A percentile compares a stretch with the other conserved stretches of the same genome.
These are phyloP conservation scores for Urechis unicinctus DNA, from an alignment of 2,888 invertebrate genomes.

Conservation along the genomic window DNA sequence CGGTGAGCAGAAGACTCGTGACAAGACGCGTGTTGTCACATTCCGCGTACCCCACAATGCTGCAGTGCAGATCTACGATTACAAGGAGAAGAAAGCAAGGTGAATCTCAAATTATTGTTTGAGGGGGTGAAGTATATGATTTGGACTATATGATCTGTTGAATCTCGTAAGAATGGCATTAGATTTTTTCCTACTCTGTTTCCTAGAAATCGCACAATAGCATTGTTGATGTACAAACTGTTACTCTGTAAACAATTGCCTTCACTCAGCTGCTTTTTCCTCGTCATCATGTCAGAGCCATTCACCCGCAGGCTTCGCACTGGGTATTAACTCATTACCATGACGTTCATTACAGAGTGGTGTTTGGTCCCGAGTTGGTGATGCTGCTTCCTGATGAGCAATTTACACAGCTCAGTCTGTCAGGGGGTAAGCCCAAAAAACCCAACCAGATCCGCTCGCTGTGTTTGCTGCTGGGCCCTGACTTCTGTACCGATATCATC, in stretches of 20 bases:
- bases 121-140: background rate
- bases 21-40: conserved; percentile 39
- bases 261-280: too few relatives aligned
- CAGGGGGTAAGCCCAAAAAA: conserved; percentile 54
- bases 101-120: conserved; percentile 10
- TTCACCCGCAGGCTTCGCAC: too few relatives aligned
- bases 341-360: conserved; percentile 49
- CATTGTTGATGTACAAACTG: too few relatives aligned
- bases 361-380: conserved; percentile 56
- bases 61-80: conserved; percentile 55
- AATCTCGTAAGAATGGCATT: too few relatives aligned
- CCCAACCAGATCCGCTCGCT: conserved; percentile 53
- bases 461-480: conserved; percentile 54
- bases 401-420: conserved; percentile 54
- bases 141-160: too few relatives aligned
- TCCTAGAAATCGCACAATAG: too few relatives aligned
- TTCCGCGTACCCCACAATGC: conserved; percentile 55
- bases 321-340: too few relatives aligned
- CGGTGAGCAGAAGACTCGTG: conserved; percentile 10
- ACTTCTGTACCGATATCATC: conserved; percentile 55
- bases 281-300: too few relatives aligned
- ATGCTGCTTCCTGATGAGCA: conserved; percentile 56
- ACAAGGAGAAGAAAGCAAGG: conserved; percentile 54
- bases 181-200: too few relatives aligned
- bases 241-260: too few relatives aligned